Evolutionary conservation across 1,140 invertebrate genomes (phyloP).

Genomic region (Zaprionus lachaisei): DNA sequence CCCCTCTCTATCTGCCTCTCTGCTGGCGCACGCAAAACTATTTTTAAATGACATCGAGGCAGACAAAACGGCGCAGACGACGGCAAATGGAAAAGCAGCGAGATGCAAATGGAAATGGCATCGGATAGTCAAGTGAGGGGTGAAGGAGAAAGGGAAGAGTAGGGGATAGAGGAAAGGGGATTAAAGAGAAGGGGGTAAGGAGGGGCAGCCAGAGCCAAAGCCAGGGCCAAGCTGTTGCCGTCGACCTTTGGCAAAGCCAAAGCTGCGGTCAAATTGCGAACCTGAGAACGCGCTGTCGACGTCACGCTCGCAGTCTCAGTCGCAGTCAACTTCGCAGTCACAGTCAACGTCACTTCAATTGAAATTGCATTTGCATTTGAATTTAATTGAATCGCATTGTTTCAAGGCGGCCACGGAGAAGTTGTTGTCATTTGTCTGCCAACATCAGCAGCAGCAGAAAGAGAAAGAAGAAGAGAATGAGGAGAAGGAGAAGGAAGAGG

Average conservation of each 20-base stretch:
- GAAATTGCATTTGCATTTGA: slow-evolving; percentile 70
- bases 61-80: slow-evolving; percentile 68
- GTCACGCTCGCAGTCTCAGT: slow-evolving; percentile 10
- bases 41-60: slow-evolving; percentile 75
- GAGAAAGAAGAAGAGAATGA: too few species aligned
- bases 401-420: slow-evolving; percentile 34
- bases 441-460: slow-evolving; percentile 3
- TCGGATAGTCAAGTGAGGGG: neutral
- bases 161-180: neutral
- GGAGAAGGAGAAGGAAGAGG: neutral
- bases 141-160: neutral
- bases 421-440: slow-evolving; percentile 32
- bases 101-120: slow-evolving; percentile 12
- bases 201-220: neutral
- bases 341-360: slow-evolving; percentile 46
- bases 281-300: slow-evolving; percentile 17
- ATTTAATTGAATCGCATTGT: slow-evolving; percentile 79
- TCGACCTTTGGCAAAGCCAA: slow-evolving; percentile 35
- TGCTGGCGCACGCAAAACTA: slow-evolving; percentile 58
- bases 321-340: slow-evolving; percentile 1
- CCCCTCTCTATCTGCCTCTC: slow-evolving; percentile 5
- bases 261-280: slow-evolving; percentile 64
- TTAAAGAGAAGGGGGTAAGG: neutral
- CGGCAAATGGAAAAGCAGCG: slow-evolving; percentile 4
- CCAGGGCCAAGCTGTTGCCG: slow-evolving; percentile 12